Evolutionary conservation across 2,888 invertebrate genomes (phyloP).

Genomic region (Polydesmus complanatus): DNA sequence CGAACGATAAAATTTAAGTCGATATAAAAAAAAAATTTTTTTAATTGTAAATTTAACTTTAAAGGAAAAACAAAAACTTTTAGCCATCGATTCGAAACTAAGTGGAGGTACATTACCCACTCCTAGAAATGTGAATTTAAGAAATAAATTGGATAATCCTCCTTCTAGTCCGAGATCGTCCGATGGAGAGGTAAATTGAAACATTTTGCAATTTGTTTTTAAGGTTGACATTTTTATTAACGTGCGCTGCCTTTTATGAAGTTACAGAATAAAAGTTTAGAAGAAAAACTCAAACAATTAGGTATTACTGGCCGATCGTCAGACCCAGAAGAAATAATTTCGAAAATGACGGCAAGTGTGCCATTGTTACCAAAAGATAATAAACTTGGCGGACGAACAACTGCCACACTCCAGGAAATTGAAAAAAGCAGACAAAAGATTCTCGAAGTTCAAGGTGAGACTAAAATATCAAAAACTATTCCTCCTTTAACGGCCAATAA

Average conservation of each 20-base stretch:
- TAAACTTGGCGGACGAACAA: slow-evolving; percentile 53
- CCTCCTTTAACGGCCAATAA: too few relatives aligned
- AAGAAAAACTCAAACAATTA: slow-evolving; percentile 24
- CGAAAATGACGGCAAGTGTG: slow-evolving; percentile 71
- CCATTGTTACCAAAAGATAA: slow-evolving; percentile 45
- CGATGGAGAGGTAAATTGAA: slow-evolving; percentile 19
- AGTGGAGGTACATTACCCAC: slow-evolving; percentile 23
- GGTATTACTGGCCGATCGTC: slow-evolving; percentile 17
- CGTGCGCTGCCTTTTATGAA: slow-evolving; percentile 9
- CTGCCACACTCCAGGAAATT: slow-evolving; percentile 76
- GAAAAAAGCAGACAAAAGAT: slow-evolving; percentile 73
- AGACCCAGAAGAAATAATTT: slow-evolving; percentile 41
- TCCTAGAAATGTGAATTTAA: neutral
- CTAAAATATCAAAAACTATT: too few relatives aligned
- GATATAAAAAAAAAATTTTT: too few relatives aligned
- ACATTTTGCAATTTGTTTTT: neutral
- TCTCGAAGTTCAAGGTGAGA: slow-evolving; percentile 83
- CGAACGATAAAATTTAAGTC: too few relatives aligned
- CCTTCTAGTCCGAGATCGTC: slow-evolving; percentile 21
- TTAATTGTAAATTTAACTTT: too few relatives aligned
- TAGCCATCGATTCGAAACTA: slow-evolving; percentile 51
- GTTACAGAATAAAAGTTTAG: slow-evolving; percentile 24
- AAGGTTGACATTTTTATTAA: neutral
- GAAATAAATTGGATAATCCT: slow-evolving; percentile 14
- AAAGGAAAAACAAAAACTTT: slow-evolving; percentile 47